These are phyloP conservation scores for Trachymyrmex cornetzi DNA, from an alignment of 1,140 invertebrate species.

Conservation along the genomic window DNA sequence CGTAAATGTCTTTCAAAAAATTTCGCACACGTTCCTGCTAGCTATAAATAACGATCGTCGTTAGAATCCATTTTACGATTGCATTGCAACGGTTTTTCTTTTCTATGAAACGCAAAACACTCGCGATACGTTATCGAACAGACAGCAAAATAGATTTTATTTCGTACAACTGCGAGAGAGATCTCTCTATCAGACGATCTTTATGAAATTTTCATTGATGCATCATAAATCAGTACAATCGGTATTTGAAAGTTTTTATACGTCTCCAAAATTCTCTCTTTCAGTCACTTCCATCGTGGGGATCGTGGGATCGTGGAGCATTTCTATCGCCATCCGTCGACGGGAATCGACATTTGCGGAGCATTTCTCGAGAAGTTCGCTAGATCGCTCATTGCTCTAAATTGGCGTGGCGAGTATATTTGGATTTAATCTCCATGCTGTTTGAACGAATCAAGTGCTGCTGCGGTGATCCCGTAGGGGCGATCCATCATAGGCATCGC, in stretches of 20 bases:
- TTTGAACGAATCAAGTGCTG: constrained; percentile 43
- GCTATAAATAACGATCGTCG: constrained; percentile 41
- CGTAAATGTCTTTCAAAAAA: constrained; percentile 32
- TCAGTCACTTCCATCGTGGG: not conserved
- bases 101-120: constrained; percentile 1
- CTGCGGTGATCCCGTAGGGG: constrained; percentile 1
- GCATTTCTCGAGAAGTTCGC: not conserved
- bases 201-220: constrained; percentile 23
- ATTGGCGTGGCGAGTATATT: constrained; percentile 54
- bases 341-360: not conserved
- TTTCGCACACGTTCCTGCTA: not conserved
- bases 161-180: not conserved
- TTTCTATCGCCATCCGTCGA: constrained; percentile 9
- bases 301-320: not conserved
- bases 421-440: constrained; percentile 55
- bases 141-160: constrained; percentile 26
- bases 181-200: not conserved
- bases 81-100: not conserved
- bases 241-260: too few relatives aligned
- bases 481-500: constrained; percentile 58
- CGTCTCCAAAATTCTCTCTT: not conserved
- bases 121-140: constrained; percentile 2
- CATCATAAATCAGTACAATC: not conserved
- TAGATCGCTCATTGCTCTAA: constrained; percentile 48
- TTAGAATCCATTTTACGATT: constrained; percentile 29